A percentile compares a stretch with the other conserved stretches of the same genome.
These are phyloP conservation scores for Discoglossus pictus DNA, from an alignment of 2,797 vertebrate species.

Conservation along the genomic window DNA sequence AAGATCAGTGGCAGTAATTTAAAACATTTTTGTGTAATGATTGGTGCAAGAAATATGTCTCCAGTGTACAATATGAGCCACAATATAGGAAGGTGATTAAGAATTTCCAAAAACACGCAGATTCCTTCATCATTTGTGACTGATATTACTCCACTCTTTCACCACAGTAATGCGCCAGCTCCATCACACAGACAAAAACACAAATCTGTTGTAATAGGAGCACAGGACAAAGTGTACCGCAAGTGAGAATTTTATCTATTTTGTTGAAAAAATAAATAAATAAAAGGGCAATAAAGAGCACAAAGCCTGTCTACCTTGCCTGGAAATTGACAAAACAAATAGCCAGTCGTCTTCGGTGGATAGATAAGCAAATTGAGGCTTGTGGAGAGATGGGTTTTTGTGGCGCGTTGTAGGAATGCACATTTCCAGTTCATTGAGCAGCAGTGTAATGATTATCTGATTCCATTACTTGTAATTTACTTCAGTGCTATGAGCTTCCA, in stretches of 20 bases:
- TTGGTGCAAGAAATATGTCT: slow-evolving; percentile 24
- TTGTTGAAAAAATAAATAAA: slow-evolving; percentile 12
- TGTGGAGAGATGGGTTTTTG: slow-evolving; percentile 42
- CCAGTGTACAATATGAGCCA: slow-evolving; percentile 10
- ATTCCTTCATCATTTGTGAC: slow-evolving; percentile 32
- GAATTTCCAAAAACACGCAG: slow-evolving; percentile 27
- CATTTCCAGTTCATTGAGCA: slow-evolving; percentile 45
- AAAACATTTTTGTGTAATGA: slow-evolving; percentile 35
- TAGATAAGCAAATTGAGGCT: slow-evolving; percentile 41
- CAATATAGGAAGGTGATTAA: slow-evolving; percentile 29
- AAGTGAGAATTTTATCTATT: slow-evolving; percentile 2
- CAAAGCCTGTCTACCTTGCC: slow-evolving; percentile 4
- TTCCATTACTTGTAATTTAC: slow-evolving; percentile 47
- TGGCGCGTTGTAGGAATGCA: slow-evolving; percentile 38
- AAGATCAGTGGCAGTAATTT: neutral
- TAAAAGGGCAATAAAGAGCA: slow-evolving; percentile 11
- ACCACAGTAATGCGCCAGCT: slow-evolving; percentile 24
- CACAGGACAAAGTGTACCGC: slow-evolving; percentile 10
- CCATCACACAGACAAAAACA: slow-evolving; percentile 18
- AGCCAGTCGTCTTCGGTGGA: slow-evolving; percentile 8
- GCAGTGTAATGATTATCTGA: slow-evolving; percentile 44
- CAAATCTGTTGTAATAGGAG: slow-evolving; percentile 5
- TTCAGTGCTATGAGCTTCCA: slow-evolving; percentile 15
- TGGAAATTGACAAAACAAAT: slow-evolving; percentile 46
- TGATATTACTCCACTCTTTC: slow-evolving; percentile 27